A percentile compares a stretch with the other conserved stretches of the same genome.
Evolutionary conservation across 2,888 invertebrate species (phyloP).

Genomic region (Orthosia gracilis): DNA sequence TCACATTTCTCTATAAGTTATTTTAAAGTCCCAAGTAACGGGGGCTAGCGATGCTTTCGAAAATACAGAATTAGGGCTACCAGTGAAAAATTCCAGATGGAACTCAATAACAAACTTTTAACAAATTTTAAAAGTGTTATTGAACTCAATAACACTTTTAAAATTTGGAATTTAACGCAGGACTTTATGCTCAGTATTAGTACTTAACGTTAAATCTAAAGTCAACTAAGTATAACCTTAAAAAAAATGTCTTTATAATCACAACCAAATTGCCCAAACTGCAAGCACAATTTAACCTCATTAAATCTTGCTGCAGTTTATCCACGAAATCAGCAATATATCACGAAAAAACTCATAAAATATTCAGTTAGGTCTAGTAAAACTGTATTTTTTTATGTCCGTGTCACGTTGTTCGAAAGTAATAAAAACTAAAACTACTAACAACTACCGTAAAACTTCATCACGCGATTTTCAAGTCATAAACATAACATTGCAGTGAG

Average conservation of each 20-base stretch:
- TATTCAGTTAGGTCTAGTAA: slow-evolving; percentile 39
- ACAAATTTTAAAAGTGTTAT: too few species aligned
- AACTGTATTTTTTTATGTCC: slow-evolving; percentile 46
- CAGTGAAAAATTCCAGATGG: too few species aligned
- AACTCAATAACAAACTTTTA: too few species aligned
- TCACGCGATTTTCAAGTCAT: slow-evolving; percentile 45
- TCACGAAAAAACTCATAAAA: slow-evolving; percentile 39
- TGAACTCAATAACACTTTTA: too few species aligned
- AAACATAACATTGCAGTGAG: slow-evolving; percentile 30
- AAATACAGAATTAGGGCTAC: too few species aligned
- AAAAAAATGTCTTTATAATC: neutral
- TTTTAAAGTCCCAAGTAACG: too few species aligned
- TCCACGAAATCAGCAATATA: slow-evolving; percentile 6
- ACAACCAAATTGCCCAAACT: neutral
- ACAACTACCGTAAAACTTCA: slow-evolving; percentile 45
- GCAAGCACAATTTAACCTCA: slow-evolving; percentile 2
- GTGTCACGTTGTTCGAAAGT: slow-evolving; percentile 42
- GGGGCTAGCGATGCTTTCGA: too few species aligned
- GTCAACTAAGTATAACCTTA: too few species aligned
- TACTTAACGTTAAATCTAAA: too few species aligned
- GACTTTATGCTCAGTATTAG: too few species aligned
- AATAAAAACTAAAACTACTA: slow-evolving; percentile 49
- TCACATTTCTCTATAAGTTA: too few species aligned
- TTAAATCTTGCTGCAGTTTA: slow-evolving; percentile 9
- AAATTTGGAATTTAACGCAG: too few species aligned